Evolutionary conservation across 1,140 invertebrate species (phyloP), one percentile per base, ranked within the genome.

Genomic region (Ips nitidus): DNA sequence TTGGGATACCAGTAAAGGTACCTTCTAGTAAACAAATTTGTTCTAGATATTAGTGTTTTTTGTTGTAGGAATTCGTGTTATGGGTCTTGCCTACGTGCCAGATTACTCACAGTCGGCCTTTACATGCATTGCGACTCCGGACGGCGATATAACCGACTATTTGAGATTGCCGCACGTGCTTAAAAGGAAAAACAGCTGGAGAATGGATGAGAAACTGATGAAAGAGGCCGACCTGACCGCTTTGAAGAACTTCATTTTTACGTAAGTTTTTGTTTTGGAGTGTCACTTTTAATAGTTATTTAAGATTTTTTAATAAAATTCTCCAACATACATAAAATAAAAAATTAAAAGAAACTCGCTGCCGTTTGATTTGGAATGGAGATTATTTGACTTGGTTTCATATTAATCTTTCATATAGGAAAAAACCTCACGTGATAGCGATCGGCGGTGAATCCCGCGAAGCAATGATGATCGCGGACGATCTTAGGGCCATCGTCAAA

Each of bases 351-450:
- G n/a, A n/a, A 50, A 50, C 1, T 50, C 22, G 7, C 22, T 50
- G 1, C 1, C 45, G 45, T 50, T 50, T 50, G 1, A 50, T 50
- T 50, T 8, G 3, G 6, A 1, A 50, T 22, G 22, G 22, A 22
- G 22, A 22, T 22, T 50, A 41, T 58, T 58, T 58, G 39, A 40
- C 1, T 40, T 40, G 8, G 52, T 68, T 57, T 50, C 47, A 40
- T 58, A 2, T 58, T 60, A 38, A 6, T 47, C 45, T 43, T 47
- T 43, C 37, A n/a, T 62, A 6, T 41, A 66, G 52, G 1, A 97
- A 97, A 78, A 95, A 96, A 76, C 98, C 98, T 0, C 98, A 99
- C 81, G 90, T 97, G 3, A 89, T 99, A 57, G 91, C 89, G 0
- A 88, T 99, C 41, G 91, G 94, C 2, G 94, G 93, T 1, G 95